phyloP scores from a whole-genome alignment of 2,113 vertebrate genomes.

The Daphoenositta chrysoptera region DNA sequence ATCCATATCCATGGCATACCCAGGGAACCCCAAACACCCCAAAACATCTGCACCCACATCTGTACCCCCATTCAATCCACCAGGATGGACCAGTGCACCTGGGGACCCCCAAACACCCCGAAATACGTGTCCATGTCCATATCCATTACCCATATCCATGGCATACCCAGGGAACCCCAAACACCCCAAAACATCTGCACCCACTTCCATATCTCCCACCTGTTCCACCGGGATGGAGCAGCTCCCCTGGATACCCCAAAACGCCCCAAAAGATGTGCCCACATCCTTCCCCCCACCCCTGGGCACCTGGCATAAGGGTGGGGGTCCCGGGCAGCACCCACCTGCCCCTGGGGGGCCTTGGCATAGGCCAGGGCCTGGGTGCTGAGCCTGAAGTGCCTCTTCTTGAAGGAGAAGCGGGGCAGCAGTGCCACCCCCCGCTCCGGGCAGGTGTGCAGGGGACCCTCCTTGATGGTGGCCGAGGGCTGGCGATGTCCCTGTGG shows the following conservation, averaged over 20 bases:
- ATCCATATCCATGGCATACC: too few relatives aligned
- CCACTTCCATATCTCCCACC: constrained; percentile 44
- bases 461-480: constrained; percentile 83
- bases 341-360: constrained; percentile 84
- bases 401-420: constrained; percentile 87
- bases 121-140: neutral
- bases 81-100: too few relatives aligned
- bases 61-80: too few relatives aligned
- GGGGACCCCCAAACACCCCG: neutral
- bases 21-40: neutral
- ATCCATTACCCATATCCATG: too few relatives aligned
- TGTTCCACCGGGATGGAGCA: constrained; percentile 81
- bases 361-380: constrained; percentile 80
- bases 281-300: accelerated
- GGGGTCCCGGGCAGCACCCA: neutral
- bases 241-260: constrained; percentile 46
- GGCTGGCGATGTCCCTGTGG: constrained; percentile 65
- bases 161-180: neutral
- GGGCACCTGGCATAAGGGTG: accelerated
- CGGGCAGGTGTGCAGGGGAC: constrained; percentile 81
- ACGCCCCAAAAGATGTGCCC: neutral
- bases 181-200: neutral
- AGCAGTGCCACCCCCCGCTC: constrained; percentile 73
- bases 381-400: constrained; percentile 89
- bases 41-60: neutral